Evolutionary conservation across 2,113 vertebrate species (phyloP).

Genomic region (Hyla sarda): DNA sequence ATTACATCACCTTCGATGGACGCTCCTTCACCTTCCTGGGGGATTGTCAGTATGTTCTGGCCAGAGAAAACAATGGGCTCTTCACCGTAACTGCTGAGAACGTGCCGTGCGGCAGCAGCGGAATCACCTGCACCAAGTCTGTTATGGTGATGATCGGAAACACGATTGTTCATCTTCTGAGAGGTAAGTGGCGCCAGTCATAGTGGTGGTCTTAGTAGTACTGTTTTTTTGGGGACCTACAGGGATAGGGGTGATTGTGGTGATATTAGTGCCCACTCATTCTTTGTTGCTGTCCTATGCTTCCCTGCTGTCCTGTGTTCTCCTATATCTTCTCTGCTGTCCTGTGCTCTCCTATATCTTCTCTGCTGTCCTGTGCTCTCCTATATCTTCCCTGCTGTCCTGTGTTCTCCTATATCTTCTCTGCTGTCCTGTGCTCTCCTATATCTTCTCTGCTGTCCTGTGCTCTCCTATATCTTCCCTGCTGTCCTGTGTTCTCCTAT

Average conservation of each 20-base stretch:
- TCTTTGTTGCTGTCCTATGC: no score
- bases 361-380: no score
- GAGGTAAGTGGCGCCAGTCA: conserved; percentile 72
- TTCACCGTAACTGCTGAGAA: conserved; percentile 85
- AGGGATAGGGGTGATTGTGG: neutral
- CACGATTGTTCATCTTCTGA: conserved; percentile 83
- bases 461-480: no score
- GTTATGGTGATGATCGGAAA: conserved; percentile 81
- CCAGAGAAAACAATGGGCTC: conserved; percentile 72
- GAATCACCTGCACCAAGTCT: conserved; percentile 90
- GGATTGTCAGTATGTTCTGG: conserved; percentile 89
- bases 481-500: no score
- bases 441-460: no score
- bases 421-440: no score
- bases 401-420: no score
- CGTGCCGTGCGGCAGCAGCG: conserved; percentile 84
- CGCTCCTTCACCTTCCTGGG: conserved; percentile 85
- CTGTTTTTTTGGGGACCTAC: no score
- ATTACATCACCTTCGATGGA: conserved; percentile 90
- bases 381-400: no score
- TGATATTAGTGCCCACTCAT: neutral
- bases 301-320: no score
- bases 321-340: no score
- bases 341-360: no score
- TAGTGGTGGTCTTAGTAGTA: neutral